Conservation (phyloP, 2,888 invertebrate species). For the Lymantria dispar region DNA sequence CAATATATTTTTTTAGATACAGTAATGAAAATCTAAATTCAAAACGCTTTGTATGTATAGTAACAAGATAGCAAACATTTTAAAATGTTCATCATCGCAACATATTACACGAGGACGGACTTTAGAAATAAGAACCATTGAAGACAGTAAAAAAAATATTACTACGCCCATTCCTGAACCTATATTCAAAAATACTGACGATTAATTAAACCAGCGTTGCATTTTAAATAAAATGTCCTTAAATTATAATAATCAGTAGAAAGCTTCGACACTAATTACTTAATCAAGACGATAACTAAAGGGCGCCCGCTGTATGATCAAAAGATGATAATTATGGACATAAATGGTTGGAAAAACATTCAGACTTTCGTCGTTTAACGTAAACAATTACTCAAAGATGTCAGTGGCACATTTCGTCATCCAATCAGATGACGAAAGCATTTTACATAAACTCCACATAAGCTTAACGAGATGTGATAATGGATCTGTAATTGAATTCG, state of each 20-base stretch:
- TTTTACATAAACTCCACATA: conserved; percentile 34
- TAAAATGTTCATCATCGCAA: no score
- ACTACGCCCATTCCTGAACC: background rate
- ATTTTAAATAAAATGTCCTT: background rate
- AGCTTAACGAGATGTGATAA: conserved; percentile 39
- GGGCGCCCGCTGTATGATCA: conserved; percentile 3
- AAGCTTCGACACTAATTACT: conserved; percentile 1
- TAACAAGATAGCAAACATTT: no score
- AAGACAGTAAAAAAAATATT: background rate
- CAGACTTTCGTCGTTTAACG: conserved; percentile 8
- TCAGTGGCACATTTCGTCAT: conserved; percentile 28
- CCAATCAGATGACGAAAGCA: conserved; percentile 31
- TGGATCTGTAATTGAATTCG: conserved; percentile 37
- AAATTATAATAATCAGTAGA: background rate
- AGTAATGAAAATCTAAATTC: no score
- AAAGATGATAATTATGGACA: conserved; percentile 3
- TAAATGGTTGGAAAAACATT: conserved; percentile 2
- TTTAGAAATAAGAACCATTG: no score
- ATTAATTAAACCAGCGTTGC: conserved; percentile 2
- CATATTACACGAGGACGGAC: no score
- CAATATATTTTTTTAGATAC: no score
- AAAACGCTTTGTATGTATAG: no score
- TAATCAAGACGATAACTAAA: conserved; percentile 3
- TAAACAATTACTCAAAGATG: conserved; percentile 13
- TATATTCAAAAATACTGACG: background rate